Percentiles rank a stretch among this genome's conserved stretches.
Conservation (phyloP, 2,888 invertebrate species). For the Drosophila picticornis region DNA sequence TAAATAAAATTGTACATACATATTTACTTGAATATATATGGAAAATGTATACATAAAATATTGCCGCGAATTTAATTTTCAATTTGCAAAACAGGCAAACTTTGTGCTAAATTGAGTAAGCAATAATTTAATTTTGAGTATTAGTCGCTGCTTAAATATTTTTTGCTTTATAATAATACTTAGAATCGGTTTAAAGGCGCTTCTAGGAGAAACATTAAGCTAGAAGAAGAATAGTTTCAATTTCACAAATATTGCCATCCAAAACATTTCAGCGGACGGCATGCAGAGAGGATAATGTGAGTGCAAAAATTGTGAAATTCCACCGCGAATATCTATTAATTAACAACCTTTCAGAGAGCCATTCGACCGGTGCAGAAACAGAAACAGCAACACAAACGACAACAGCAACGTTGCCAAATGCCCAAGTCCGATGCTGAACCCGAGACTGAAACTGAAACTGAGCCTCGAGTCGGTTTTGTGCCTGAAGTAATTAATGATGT, state of each 20-base stretch:
- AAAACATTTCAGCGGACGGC: conserved; percentile 18
- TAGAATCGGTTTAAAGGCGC: neutral
- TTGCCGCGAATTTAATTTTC: neutral
- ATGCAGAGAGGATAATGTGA: conserved; percentile 22
- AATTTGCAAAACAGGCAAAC: neutral
- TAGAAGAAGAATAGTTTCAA: conserved; percentile 1
- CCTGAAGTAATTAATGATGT: conserved; percentile 77
- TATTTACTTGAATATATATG: neutral
- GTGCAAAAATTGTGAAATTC: conserved; percentile 68
- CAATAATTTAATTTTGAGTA: neutral
- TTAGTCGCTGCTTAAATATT: neutral
- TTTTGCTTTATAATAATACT: too few species aligned
- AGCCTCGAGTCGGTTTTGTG: conserved; percentile 48
- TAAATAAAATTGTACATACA: neutral
- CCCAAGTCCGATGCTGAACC: conserved; percentile 28
- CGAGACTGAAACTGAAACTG: conserved; percentile 24
- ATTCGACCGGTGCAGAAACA: conserved; percentile 31
- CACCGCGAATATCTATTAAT: conserved; percentile 67
- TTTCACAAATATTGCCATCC: conserved; percentile 39
- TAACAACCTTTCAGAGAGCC: conserved; percentile 62
- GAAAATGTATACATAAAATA: neutral
- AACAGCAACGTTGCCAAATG: conserved; percentile 4
- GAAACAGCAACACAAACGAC: neutral
- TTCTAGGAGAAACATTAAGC: neutral
- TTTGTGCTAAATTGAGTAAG: neutral